Conservation (phyloP, 1,140 invertebrate genomes). For the Nebria ingens region DNA sequence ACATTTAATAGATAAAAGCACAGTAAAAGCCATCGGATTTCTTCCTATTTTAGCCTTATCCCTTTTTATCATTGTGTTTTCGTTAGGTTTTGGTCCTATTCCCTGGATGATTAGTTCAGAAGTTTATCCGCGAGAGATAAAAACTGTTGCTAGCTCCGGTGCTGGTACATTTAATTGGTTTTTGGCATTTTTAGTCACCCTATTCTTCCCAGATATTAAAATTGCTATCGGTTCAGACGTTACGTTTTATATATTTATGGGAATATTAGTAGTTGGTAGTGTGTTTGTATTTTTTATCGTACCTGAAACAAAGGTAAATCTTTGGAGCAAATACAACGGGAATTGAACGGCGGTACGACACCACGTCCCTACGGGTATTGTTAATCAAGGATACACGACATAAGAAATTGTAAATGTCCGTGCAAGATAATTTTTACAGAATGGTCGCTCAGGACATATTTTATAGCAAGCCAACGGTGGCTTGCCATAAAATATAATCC, state of each 20-base stretch:
- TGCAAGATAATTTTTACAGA: no score
- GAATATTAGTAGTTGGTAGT: conserved; percentile 47
- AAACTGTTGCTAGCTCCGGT: conserved; percentile 62
- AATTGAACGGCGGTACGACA: conserved; percentile 30
- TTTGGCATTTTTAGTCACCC: conserved; percentile 73
- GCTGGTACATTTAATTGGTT: conserved; percentile 68
- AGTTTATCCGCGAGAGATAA: conserved; percentile 61
- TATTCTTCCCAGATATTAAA: conserved; percentile 47
- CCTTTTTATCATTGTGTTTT: conserved; percentile 66
- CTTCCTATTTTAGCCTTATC: conserved; percentile 64
- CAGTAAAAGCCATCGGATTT: conserved; percentile 34
- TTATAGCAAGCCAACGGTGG: no score
- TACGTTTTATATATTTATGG: conserved; percentile 53
- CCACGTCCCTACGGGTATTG: neutral
- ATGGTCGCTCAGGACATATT: no score
- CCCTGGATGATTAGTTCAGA: conserved; percentile 70
- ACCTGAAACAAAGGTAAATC: conserved; percentile 67
- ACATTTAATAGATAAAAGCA: conserved; percentile 19
- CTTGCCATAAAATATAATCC: no score
- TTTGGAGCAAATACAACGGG: conserved; percentile 59
- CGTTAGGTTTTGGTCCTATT: conserved; percentile 69
- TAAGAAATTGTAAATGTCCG: no score
- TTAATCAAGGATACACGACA: neutral
- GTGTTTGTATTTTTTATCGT: conserved; percentile 58
- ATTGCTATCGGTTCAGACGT: conserved; percentile 36